Evolutionary conservation across 1,140 invertebrate genomes (phyloP), one percentile per base, ranked within the genome.

Genomic region (Lasaia peninsularis): DNA sequence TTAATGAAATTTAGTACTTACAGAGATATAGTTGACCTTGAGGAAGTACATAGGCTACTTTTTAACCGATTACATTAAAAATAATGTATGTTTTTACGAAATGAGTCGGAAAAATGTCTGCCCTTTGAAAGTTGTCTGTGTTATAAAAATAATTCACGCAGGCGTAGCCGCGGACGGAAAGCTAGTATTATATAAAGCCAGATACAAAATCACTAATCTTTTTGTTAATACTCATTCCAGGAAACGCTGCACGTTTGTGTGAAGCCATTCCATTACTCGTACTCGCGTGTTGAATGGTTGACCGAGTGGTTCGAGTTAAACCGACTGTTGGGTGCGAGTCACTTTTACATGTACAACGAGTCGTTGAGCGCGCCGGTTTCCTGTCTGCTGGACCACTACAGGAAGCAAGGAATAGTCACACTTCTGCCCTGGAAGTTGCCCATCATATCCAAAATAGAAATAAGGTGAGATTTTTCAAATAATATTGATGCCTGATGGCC

Each of bases 291-390:
- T 10, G 78, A 95, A 40, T 95, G 97, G 89, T 89, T 99, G 59
- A 90, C 98, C 57, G 97, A 98, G 89, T 98, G 97, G 91, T 92
- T 98, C 59, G 97, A 98, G 87, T 89, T 98, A 51, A 96, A 98
- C 77, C 91, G 92, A 6, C 82, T 98, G 12, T 88, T 98, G 51
- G 97, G 97, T 0, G 95, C 95, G 0, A 93, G 93, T 21, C 96
- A 97, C 78, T 97, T 98, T 77, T 96, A 96, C 21, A 94, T 99
- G 76, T 99, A 98, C 90, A 98, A 98, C 80, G 94, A 98, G 77
- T 97, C 96, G 0, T 89, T 97, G 21, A 95, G 96, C 5, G 77
- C 90, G 1, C 92, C 95, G 48, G 95, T 96, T 0, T 91, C 91
- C 11, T 96, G 95, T 73, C 91, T 97, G 11, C 89, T 98, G 33